Conservation (phyloP, 2,797 vertebrate genomes). For the Tolypeutes matacus region DNA sequence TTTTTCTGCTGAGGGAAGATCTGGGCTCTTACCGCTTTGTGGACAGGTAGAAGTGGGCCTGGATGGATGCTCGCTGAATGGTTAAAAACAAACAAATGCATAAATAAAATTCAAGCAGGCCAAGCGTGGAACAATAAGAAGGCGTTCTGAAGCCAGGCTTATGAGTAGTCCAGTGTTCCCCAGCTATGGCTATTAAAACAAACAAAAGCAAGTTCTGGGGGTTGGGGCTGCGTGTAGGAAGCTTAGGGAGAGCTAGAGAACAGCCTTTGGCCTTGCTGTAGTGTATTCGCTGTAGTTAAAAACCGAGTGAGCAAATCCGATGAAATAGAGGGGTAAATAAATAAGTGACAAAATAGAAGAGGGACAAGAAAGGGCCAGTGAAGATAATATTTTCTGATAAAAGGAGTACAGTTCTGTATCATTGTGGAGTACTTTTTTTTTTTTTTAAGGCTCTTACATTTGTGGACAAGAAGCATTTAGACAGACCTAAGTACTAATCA, state of each 20-base stretch:
- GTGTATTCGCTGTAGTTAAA: not conserved
- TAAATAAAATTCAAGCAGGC: not conserved
- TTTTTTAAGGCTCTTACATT: not conserved
- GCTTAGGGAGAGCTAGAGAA: rapidly evolving
- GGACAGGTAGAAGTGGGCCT: not conserved
- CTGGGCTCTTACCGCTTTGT: no score
- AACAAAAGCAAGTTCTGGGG: no score
- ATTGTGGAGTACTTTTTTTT: no score
- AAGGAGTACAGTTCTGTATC: not conserved
- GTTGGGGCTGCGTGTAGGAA: not conserved
- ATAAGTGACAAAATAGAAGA: not conserved
- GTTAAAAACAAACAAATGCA: not conserved
- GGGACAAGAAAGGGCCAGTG: not conserved
- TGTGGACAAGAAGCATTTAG: not conserved
- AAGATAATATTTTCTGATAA: not conserved
- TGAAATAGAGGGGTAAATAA: not conserved
- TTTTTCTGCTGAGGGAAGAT: not conserved
- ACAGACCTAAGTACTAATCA: no score
- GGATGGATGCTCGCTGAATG: no score
- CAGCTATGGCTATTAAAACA: not conserved
- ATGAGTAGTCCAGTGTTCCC: not conserved
- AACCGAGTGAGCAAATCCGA: not conserved
- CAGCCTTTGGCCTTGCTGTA: not conserved
- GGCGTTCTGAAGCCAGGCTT: not conserved
- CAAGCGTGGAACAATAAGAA: rapidly evolving